Evolutionary conservation across 1,140 invertebrate genomes (phyloP), one percentile per base, ranked within the genome.

Genomic region (Oryctes rhinoceros): DNA sequence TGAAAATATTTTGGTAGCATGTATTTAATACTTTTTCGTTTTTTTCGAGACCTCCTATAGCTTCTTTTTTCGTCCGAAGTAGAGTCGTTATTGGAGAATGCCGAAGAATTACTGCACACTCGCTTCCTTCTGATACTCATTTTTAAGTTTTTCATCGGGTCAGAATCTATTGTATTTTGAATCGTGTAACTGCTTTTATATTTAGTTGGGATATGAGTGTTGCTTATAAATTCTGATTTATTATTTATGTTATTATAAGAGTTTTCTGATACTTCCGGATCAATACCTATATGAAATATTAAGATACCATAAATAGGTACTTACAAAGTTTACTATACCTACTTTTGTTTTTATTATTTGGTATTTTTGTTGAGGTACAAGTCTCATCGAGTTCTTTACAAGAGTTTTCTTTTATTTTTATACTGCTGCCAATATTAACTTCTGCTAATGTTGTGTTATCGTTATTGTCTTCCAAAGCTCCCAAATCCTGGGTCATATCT

Each of bases 111-210:
- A 79, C 86, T 87, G 80, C 82, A 85, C 15, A 87, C 81, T 65
- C 86, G 53, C 82, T 87, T 88, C 53, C 86, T 80, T 76, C 87
- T 81, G 53, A 87, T 87, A 80, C 84, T 88, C 86, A 87, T 87
- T 83, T 82, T 86, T 79, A 87, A 81, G 80, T 87, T 86, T 82
- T 86, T 86, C 83, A 87, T 84, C 39, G 86, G 83, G 84, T 87
- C 85, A 59, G 82, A 82, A 62, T 86, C 86, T 77, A 82, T 74
- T 78, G 83, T 82, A 81, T 82, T 85, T 53, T 85, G 80, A 53
- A 85, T 81, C 4, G 83, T 83, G 24, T 78, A 78, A 37, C 76
- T 78, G 30, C 30, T 48, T 59, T 78, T 53, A 20, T 78, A 78
- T 30, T 78, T 78, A n/a, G 75, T 47, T 37, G 39, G 39, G 37